Conservation (phyloP, 2,888 invertebrate species). For the Leptothorax acervorum region DNA sequence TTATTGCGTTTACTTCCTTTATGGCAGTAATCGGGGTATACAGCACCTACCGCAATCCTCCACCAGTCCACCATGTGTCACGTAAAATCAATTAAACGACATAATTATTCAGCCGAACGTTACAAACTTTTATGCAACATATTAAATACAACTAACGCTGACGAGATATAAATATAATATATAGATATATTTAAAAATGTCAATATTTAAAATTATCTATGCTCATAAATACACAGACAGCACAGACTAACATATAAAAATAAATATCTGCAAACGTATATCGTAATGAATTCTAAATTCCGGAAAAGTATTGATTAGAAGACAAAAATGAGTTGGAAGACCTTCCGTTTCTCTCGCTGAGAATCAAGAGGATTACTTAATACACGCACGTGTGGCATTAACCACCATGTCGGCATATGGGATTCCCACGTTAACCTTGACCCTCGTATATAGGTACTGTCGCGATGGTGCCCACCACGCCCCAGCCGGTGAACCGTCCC, state of each 20-base stretch:
- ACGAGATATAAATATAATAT: background rate
- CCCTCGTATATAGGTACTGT: constrained; percentile 61
- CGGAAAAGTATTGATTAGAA: background rate
- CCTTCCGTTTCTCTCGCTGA: background rate
- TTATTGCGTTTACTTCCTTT: background rate
- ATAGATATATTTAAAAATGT: background rate
- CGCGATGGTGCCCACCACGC: constrained; percentile 67
- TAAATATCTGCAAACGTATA: background rate
- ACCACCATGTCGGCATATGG: constrained; percentile 64
- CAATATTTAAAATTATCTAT: background rate
- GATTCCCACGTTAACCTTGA: constrained; percentile 71
- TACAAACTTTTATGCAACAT: background rate
- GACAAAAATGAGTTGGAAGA: background rate
- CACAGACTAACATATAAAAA: background rate
- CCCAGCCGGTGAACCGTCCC: constrained; percentile 63
- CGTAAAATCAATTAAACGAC: background rate
- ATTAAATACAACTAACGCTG: background rate
- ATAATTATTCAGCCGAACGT: background rate
- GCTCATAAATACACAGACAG: background rate
- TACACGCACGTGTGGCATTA: constrained; percentile 34
- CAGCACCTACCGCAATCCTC: background rate
- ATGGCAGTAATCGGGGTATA: background rate
- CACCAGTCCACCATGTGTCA: background rate
- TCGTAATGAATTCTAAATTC: background rate
- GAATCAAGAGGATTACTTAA: background rate